Conservation (phyloP, 1,140 invertebrate genomes). For the Neodiprion fabricii region DNA sequence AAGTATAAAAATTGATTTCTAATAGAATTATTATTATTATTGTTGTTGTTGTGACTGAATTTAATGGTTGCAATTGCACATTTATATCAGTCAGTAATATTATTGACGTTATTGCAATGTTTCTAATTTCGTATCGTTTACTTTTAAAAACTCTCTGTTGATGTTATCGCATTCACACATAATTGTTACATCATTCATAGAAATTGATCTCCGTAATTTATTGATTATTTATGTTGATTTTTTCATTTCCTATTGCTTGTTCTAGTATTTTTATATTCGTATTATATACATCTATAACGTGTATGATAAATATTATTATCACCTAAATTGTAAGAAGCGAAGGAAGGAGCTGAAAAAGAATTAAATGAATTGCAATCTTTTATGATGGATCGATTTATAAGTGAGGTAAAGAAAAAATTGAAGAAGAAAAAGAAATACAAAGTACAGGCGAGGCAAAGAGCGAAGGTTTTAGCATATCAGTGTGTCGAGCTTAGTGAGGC, state of each 20-base stretch:
- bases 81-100: slow-evolving; percentile 27
- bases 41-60: slow-evolving; percentile 24
- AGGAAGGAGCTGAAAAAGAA: slow-evolving; percentile 18
- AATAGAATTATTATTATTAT: slow-evolving; percentile 22
- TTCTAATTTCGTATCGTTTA: neutral
- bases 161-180: neutral
- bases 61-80: neutral
- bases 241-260: neutral
- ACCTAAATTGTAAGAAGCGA: slow-evolving; percentile 10
- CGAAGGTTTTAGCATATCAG: slow-evolving; percentile 59
- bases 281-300: neutral
- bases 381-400: neutral
- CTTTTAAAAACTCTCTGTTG: neutral
- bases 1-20: slow-evolving; percentile 39
- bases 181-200: neutral
- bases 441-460: slow-evolving; percentile 21
- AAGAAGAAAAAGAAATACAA: slow-evolving; percentile 22
- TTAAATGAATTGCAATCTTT: neutral
- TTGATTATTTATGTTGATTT: neutral
- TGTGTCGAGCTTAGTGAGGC: slow-evolving; percentile 52
- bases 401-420: slow-evolving; percentile 24
- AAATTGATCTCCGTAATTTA: neutral
- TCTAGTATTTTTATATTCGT: too few species aligned
- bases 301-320: neutral
- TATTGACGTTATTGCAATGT: neutral